Evolutionary conservation across 2,113 vertebrate species (phyloP).

Genomic region (Microcebus tavaratra): DNA sequence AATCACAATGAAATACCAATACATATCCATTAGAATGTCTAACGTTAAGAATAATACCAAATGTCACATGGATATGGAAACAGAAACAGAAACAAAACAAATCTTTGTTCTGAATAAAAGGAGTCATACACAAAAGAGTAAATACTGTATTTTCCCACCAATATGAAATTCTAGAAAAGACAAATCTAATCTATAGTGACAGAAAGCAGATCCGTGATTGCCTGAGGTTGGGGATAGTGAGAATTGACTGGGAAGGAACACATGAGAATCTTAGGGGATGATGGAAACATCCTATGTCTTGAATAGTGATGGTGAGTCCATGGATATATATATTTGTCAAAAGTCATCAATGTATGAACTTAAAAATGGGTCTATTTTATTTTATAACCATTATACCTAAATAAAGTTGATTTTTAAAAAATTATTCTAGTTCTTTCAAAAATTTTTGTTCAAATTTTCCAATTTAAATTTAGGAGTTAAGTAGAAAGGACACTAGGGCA

Average conservation of each 20-base stretch:
- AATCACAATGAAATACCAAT: neutral
- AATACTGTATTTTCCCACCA: neutral
- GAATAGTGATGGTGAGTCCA: neutral
- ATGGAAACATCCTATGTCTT: neutral
- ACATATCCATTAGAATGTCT: neutral
- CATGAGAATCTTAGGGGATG: neutral
- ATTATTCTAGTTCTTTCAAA: neutral
- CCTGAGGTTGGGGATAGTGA: neutral
- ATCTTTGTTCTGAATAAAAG: neutral
- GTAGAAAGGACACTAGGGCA: neutral
- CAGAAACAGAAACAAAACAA: neutral
- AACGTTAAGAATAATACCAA: neutral
- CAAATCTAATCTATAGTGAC: neutral
- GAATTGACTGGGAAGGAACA: neutral
- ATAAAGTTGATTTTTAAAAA: conserved; percentile 20
- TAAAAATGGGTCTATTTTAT: conserved; percentile 7
- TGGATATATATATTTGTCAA: neutral
- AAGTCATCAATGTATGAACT: neutral
- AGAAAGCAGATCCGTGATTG: neutral
- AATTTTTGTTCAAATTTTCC: neutral
- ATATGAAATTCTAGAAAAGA: conserved; percentile 30
- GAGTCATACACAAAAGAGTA: neutral
- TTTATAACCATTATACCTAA: neutral
- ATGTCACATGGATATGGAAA: neutral
- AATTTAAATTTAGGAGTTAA: conserved; percentile 41